Evolutionary conservation across 2,797 vertebrate species (phyloP), one percentile per base, ranked within the genome.

Genomic region (Lacerta agilis): DNA sequence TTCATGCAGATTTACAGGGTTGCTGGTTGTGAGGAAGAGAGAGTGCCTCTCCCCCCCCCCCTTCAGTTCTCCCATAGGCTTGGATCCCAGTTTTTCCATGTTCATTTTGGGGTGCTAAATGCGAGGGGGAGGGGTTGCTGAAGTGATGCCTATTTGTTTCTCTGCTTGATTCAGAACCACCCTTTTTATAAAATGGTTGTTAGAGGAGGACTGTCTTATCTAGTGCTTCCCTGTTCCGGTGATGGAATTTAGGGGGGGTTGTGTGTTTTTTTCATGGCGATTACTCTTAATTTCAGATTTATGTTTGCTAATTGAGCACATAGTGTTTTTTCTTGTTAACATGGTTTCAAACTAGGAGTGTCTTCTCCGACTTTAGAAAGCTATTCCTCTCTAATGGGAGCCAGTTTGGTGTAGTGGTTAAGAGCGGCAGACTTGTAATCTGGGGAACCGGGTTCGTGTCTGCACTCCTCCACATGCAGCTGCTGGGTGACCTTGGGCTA

Each of bases 171-270:
- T 89, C 77, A 73, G 58, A 66, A 79, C 6, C 82, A 49, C 3
- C 33, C 76, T 67, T 86, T 55, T 55, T 55, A 55, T 78, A 78
- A 88, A 79, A 88, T 88, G 82, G 67, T 73, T 80, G 87, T 55
- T 81, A n/a, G 5, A 79, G 69, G 69, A 66, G 66, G n/a, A 33
- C 38, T 18, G 45, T 82, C 41, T 75, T n/a, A 43, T 82, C 71
- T 45, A n/a, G 7, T 75, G 64, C 58, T 41, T 79, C 66, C 67
- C 33, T 85, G 11, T 76, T 66, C 8, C 2, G 18, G 2, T 67
- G 43, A n/a, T 85, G 71, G 78, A 66, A 81, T 89, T 69, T 55
- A 38, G 41, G 27, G 29, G n/a, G 72, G 71, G 6, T 36, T 36
- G n/a, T 27, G n/a, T 45, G 20, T 15, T 23, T 55, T 10, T 58